A percentile compares a stretch with the other conserved stretches of the same genome.
Evolutionary conservation across 2,888 invertebrate species (phyloP).

Genomic region (Eristalinus aeneus): DNA sequence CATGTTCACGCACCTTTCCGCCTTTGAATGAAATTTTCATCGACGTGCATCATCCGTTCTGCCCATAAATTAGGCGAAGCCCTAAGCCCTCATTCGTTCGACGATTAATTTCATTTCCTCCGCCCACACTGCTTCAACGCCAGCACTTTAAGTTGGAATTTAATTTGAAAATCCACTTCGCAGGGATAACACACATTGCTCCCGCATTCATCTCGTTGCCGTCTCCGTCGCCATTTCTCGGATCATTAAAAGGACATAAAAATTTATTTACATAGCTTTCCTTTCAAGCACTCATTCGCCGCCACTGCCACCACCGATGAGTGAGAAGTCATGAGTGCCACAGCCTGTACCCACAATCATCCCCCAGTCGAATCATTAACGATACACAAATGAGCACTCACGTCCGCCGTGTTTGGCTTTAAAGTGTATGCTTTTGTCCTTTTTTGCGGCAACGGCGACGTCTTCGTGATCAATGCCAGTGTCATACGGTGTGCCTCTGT

Average conservation of each 20-base stretch:
- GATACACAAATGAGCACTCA: constrained; percentile 58
- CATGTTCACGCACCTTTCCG: background rate
- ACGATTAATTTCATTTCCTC: background rate
- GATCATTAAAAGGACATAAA: constrained; percentile 40
- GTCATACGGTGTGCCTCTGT: background rate
- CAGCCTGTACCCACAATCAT: background rate
- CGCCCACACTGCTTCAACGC: background rate
- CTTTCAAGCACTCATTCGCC: constrained; percentile 7
- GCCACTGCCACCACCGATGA: background rate
- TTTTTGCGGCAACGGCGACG: background rate
- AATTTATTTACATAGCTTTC: constrained; percentile 47
- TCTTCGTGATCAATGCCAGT: constrained; percentile 10
- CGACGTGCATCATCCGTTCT: background rate
- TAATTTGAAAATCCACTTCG: background rate
- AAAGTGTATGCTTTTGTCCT: constrained; percentile 50
- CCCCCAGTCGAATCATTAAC: constrained; percentile 23
- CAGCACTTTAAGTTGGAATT: background rate
- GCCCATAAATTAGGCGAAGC: background rate
- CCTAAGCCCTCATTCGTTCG: background rate
- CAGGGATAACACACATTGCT: background rate
- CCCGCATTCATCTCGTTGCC: background rate
- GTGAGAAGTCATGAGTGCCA: background rate
- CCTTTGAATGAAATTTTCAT: background rate
- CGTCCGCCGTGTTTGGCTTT: constrained; percentile 29
- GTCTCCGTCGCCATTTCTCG: background rate